These are phyloP conservation scores for Aelia acuminata DNA, from an alignment of 2,888 invertebrate species.

Conservation along the genomic window DNA sequence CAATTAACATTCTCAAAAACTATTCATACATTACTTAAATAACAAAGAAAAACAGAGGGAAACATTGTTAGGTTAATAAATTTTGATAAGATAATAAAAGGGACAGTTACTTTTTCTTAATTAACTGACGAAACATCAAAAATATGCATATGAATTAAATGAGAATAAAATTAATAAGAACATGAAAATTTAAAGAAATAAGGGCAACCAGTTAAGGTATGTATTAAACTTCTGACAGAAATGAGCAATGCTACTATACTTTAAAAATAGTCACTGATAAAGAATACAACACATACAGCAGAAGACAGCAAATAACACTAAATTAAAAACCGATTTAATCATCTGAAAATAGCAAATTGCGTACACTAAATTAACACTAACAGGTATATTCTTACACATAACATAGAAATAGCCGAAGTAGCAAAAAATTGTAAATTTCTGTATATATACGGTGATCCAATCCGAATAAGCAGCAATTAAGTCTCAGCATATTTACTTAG, in stretches of 20 bases:
- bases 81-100: background rate
- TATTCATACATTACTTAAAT: background rate
- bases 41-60: background rate
- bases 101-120: background rate
- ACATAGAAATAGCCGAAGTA: background rate
- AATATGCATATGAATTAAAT: background rate
- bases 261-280: conserved; percentile 1
- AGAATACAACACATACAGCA: background rate
- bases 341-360: background rate
- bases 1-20: background rate
- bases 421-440: background rate
- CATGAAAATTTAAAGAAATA: background rate
- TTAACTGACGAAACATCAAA: background rate
- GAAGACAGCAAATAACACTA: background rate
- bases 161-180: background rate
- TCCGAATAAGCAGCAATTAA: background rate
- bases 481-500: background rate
- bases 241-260: background rate
- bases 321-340: background rate
- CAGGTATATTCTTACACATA: background rate
- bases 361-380: background rate
- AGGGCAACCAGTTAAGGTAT: background rate
- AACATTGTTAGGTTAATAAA: background rate
- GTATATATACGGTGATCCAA: background rate
- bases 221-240: background rate